phyloP scores from a whole-genome alignment of 2,113 vertebrate genomes.

The Sinocyclocheilus maitianheensis region DNA sequence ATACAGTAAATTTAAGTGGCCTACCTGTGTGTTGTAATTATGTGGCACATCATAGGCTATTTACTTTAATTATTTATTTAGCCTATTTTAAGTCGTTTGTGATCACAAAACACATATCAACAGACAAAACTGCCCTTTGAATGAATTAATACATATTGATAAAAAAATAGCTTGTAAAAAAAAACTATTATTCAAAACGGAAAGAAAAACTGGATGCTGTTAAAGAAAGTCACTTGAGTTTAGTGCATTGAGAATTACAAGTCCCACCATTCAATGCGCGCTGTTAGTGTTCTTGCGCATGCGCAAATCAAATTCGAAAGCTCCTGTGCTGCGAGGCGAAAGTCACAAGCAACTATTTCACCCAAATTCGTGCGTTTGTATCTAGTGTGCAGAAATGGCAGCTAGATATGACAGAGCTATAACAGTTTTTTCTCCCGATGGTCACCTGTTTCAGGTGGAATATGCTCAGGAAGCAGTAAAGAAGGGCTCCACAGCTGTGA shows the following conservation, averaged over 20 bases:
- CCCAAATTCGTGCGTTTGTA: neutral
- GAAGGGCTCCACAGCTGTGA: constrained; percentile 63
- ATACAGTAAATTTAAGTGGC: no score
- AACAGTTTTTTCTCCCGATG: constrained; percentile 61
- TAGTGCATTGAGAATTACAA: neutral
- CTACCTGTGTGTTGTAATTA: no score
- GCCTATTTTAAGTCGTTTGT: no score
- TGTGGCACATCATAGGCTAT: no score
- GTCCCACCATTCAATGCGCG: constrained; percentile 8
- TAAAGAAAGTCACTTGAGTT: neutral
- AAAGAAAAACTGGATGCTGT: neutral
- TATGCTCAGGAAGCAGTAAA: constrained; percentile 61
- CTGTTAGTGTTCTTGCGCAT: neutral
- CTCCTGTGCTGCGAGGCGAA: constrained; percentile 2
- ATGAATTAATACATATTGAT: neutral
- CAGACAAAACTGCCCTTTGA: no score
- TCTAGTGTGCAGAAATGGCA: constrained; percentile 51
- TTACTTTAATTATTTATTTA: no score
- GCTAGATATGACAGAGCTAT: constrained; percentile 63
- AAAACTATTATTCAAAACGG: neutral
- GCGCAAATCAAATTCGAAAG: constrained; percentile 32
- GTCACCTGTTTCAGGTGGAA: constrained; percentile 63
- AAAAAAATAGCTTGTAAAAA: neutral
- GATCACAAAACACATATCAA: no score
- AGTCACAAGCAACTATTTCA: constrained; percentile 21